These are phyloP conservation scores for Eumerus sabulonum DNA, from an alignment of 2,888 invertebrate genomes.

Conservation along the genomic window DNA sequence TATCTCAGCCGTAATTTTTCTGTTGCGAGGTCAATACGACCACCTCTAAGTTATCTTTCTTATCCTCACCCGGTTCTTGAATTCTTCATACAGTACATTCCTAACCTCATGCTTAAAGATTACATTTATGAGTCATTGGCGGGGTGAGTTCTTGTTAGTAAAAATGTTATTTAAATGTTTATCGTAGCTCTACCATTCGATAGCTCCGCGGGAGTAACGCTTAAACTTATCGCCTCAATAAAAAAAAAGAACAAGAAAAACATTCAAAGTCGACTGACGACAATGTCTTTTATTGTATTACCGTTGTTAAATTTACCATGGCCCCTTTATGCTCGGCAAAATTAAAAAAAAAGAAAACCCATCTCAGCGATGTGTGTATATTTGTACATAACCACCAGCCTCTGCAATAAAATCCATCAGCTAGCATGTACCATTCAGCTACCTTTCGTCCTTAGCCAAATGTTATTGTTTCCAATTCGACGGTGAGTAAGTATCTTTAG, in stretches of 20 bases:
- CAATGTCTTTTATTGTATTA: slow-evolving; percentile 24
- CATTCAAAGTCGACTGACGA: slow-evolving; percentile 4
- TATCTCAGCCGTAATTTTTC: no score
- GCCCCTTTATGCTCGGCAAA: slow-evolving; percentile 43
- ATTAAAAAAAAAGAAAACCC: slow-evolving; percentile 40
- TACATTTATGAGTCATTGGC: no score
- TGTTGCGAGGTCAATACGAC: no score
- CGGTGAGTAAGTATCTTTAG: slow-evolving; percentile 39
- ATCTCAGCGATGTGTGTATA: no score
- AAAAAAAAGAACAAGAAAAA: slow-evolving; percentile 5
- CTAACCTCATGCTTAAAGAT: no score
- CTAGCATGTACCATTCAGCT: neutral
- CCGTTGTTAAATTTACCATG: slow-evolving; percentile 56
- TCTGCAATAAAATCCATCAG: slow-evolving; percentile 37
- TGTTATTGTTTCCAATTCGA: slow-evolving; percentile 65
- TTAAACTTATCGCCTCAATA: slow-evolving; percentile 22
- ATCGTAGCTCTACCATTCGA: no score
- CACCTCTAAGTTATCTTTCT: no score
- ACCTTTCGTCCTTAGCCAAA: slow-evolving; percentile 51
- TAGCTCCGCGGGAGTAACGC: neutral
- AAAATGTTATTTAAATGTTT: no score
- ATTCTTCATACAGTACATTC: no score
- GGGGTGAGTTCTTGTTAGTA: no score
- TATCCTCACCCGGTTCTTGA: no score
- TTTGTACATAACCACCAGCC: slow-evolving; percentile 6